A percentile compares a stretch with the other conserved stretches of the same genome.
Evolutionary conservation across 2,888 invertebrate genomes (phyloP).

Genomic region (Morpho deidamia): DNA sequence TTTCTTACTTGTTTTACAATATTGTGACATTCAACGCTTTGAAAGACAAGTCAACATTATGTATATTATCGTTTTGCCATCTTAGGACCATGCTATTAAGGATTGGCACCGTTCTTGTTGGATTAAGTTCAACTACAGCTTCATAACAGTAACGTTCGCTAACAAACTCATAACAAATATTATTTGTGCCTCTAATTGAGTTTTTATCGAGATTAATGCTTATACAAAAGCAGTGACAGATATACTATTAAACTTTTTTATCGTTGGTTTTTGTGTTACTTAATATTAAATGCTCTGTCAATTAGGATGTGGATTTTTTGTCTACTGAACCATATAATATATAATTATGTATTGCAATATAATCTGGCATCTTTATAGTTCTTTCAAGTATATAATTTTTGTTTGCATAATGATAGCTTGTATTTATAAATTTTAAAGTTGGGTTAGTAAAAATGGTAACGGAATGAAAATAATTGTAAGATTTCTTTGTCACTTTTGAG

Average conservation of each 20-base stretch:
- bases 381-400: too few species aligned
- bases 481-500: too few species aligned
- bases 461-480: too few species aligned
- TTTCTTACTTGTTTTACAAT: too few species aligned
- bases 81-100: conserved; percentile 5
- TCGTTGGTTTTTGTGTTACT: conserved; percentile 5
- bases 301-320: not conserved
- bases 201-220: conserved; percentile 26
- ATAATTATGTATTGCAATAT: too few species aligned
- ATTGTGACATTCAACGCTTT: too few species aligned
- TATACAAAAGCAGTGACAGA: conserved; percentile 19
- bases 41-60: not conserved
- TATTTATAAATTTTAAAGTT: too few species aligned
- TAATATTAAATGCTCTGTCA: conserved; percentile 1
- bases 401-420: too few species aligned
- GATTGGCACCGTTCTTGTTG: conserved; percentile 26
- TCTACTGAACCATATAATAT: not conserved
- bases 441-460: too few species aligned
- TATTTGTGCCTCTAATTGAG: conserved; percentile 40
- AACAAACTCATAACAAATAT: conserved; percentile 38
- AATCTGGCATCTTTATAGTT: too few species aligned
- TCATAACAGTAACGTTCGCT: conserved; percentile 47
- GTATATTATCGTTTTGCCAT: conserved; percentile 3
- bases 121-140: conserved; percentile 41
- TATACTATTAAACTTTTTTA: conserved; percentile 33